Evolutionary conservation across 2,888 invertebrate genomes (phyloP).

Genomic region (Muscina levida): DNA sequence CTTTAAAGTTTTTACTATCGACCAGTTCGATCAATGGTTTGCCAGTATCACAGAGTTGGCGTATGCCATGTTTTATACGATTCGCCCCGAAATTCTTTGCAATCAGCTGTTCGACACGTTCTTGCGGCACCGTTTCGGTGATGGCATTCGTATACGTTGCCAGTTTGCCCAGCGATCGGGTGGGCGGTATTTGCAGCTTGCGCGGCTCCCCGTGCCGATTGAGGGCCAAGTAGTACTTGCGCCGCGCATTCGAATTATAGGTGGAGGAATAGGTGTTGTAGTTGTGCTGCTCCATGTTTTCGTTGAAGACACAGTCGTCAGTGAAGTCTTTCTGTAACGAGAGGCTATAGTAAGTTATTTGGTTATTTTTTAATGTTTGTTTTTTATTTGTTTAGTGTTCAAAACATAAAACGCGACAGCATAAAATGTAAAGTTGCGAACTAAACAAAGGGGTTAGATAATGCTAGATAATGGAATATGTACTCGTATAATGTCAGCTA

Average conservation of each 20-base stretch:
- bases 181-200: conserved; percentile 86
- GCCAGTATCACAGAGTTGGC: conserved; percentile 80
- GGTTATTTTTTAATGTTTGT: conserved; percentile 70
- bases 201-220: conserved; percentile 87
- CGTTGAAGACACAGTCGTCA: conserved; percentile 92
- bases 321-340: conserved; percentile 91
- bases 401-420: conserved; percentile 43
- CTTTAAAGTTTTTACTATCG: conserved; percentile 79
- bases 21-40: conserved; percentile 79
- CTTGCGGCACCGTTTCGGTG: conserved; percentile 82
- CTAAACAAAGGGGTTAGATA: conserved; percentile 28
- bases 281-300: conserved; percentile 90
- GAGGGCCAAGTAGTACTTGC: conserved; percentile 88
- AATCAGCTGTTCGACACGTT: conserved; percentile 81
- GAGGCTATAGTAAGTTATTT: conserved; percentile 75
- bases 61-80: conserved; percentile 80
- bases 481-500: too few relatives aligned
- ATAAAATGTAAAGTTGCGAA: conserved; percentile 3
- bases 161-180: conserved; percentile 86
- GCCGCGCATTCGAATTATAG: conserved; percentile 86
- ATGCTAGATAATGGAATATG: too few relatives aligned
- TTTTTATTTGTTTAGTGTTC: conserved; percentile 46
- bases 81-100: conserved; percentile 81
- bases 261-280: conserved; percentile 92
- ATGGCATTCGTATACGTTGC: conserved; percentile 88